Conservation (phyloP, 2,888 invertebrate genomes). For the Cephus nigrinus region DNA sequence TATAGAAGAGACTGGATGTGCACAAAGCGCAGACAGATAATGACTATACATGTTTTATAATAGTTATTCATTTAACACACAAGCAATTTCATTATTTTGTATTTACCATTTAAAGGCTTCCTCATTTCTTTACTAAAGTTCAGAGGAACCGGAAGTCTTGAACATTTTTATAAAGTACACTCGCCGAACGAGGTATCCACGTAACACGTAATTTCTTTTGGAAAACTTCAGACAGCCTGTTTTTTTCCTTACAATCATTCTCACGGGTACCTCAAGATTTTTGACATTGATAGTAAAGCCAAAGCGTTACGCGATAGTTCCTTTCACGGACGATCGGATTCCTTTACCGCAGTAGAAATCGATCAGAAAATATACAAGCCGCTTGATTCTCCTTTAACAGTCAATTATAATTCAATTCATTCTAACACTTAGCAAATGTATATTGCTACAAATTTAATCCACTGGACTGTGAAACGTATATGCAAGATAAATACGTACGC, state of each 20-base stretch:
- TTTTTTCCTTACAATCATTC: neutral
- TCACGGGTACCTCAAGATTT: neutral
- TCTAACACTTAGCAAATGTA: neutral
- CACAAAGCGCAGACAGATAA: neutral
- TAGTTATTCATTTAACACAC: neutral
- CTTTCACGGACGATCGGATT: neutral
- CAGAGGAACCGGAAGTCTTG: neutral
- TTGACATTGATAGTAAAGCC: neutral
- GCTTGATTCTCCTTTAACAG: neutral
- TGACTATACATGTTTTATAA: neutral
- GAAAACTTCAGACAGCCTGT: neutral
- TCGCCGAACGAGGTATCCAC: neutral
- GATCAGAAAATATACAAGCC: neutral
- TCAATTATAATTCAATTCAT: neutral
- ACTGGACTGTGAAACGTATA: neutral
- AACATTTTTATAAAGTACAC: neutral
- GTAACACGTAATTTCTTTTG: neutral
- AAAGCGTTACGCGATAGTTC: neutral
- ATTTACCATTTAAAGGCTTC: neutral
- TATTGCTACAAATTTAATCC: neutral
- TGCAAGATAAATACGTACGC: neutral
- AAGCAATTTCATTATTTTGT: neutral
- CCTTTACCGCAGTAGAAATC: neutral
- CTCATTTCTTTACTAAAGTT: neutral
- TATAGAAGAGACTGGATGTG: neutral